Conservation (phyloP, 2,113 vertebrate species). For the Setophaga coronata region DNA sequence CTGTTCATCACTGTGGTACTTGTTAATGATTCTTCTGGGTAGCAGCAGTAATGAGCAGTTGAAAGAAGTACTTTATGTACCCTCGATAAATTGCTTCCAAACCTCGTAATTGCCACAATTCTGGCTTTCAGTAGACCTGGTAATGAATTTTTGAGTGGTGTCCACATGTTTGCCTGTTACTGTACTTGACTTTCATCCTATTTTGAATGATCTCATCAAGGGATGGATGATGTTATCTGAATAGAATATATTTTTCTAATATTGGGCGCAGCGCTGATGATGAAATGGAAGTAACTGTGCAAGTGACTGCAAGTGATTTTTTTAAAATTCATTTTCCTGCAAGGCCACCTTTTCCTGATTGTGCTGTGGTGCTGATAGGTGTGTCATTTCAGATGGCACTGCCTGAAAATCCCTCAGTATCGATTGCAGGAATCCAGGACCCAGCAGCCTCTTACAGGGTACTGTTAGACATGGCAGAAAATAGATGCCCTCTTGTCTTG, state of each 20-base stretch:
- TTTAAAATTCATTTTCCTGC: background rate
- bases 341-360: background rate
- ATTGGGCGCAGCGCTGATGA: background rate
- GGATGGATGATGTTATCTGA: background rate
- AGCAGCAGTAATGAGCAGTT: constrained; percentile 48
- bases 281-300: background rate
- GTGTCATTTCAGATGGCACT: background rate
- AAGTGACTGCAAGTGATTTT: background rate
- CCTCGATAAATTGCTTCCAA: constrained; percentile 40
- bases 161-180: constrained; percentile 13
- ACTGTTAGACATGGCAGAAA: background rate
- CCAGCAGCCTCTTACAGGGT: background rate
- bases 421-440: background rate
- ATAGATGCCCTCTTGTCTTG: background rate
- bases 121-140: constrained; percentile 44
- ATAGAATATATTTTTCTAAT: background rate
- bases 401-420: background rate
- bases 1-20: background rate
- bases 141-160: constrained; percentile 63
- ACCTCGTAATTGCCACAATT: constrained; percentile 31
- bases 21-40: constrained; percentile 32
- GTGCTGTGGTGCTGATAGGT: background rate
- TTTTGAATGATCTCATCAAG: background rate
- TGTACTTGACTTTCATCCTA: constrained; percentile 7
- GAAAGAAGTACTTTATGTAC: constrained; percentile 44